These are phyloP conservation scores for Dryocosmus kuriphilus DNA, from an alignment of 2,888 invertebrate genomes.

Conservation along the genomic window DNA sequence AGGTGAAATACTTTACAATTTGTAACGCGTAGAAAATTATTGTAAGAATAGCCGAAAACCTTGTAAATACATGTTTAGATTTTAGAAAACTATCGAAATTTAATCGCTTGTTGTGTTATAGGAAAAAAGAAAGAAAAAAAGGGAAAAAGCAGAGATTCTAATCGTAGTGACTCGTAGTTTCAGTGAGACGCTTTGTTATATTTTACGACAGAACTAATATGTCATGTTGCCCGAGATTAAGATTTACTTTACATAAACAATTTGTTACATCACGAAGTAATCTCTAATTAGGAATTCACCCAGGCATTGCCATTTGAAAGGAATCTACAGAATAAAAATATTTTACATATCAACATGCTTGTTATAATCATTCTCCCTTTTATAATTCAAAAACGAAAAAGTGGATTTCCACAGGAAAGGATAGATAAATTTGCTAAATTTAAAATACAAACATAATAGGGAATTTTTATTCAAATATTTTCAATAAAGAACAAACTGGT, in stretches of 20 bases:
- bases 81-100: not conserved
- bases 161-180: not conserved
- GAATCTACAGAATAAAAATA: conserved; percentile 60
- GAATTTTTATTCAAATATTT: too few relatives aligned
- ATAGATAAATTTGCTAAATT: too few relatives aligned
- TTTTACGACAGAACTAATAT: conserved; percentile 6
- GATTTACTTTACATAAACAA: conserved; percentile 52
- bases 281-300: conserved; percentile 51
- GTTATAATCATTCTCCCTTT: not conserved
- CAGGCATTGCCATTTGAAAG: conserved; percentile 44
- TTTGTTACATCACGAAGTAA: conserved; percentile 54
- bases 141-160: not conserved
- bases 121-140: not conserved
- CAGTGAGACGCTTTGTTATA: not conserved
- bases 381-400: not conserved
- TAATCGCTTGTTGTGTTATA: not conserved
- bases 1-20: not conserved
- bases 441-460: too few relatives aligned
- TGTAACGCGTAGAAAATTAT: not conserved
- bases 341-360: conserved; percentile 60
- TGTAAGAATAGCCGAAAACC: not conserved
- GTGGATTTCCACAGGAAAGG: too few relatives aligned
- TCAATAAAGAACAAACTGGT: too few relatives aligned
- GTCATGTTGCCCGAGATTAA: conserved; percentile 9
- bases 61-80: not conserved